Evolutionary conservation across 2,888 invertebrate species (phyloP), one percentile per base, ranked within the genome.

Genomic region (Cryptophagus acutangulus): DNA sequence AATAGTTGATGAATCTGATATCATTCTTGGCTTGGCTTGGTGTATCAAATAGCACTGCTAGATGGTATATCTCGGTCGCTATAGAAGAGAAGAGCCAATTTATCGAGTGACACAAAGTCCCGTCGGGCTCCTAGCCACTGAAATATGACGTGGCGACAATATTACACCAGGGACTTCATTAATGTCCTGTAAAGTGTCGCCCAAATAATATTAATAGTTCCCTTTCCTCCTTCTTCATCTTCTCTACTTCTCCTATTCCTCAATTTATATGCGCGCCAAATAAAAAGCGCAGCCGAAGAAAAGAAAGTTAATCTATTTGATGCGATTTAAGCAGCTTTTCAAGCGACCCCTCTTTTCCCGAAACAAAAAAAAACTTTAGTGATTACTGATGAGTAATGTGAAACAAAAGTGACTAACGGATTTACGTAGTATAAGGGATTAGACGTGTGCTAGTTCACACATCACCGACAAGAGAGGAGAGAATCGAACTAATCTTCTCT

Each of bases 161-260:
- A 65, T 67, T 62, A 67, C 70, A 65, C 70, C 46, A 58, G 69
- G 69, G 70, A 70, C 70, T 66, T 70, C 70, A 70, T 70, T 70
- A 70, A 70, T 69, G 69, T 69, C 67, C 65, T 62, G 69, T 61
- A 69, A 69, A 70, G 63, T 67, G 70, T 69, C 70, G 62, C 61
- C 65, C 63, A 65, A 70, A 70, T 68, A 69, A 69, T 67, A 70
- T 70, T 69, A 69, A 70, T 70, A 68, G 68, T 67, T 61, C 61
- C 64, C 61, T 62, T 61, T 62, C 62, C 63, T 43, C 41, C 48
- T n/a, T n/a, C n/a, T n/a, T n/a, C n/a, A n/a, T n/a, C n/a, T n/a
- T n/a, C n/a, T n/a, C n/a, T n/a, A n/a, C n/a, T n/a, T n/a, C n/a
- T n/a, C n/a, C n/a, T n/a, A n/a, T n/a, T n/a, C 8, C 14, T 15